phyloP scores from a whole-genome alignment of 2,888 invertebrate genomes.

The Trachelus iudaicus region DNA sequence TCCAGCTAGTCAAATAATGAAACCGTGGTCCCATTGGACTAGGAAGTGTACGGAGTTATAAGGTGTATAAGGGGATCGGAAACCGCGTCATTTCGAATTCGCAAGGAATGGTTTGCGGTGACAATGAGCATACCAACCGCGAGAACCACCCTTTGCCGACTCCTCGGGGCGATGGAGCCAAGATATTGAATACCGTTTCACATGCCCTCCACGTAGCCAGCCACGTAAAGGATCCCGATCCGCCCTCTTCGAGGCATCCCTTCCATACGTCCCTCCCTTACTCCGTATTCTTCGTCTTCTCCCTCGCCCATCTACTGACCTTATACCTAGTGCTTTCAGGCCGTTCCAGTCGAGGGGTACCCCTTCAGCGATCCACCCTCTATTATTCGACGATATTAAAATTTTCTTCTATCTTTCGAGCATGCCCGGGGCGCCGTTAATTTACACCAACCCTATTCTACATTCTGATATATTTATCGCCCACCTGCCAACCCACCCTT shows the following conservation, averaged over 20 bases:
- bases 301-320: slow-evolving; percentile 37
- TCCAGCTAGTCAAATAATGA: not conserved
- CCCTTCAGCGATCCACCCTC: slow-evolving; percentile 22
- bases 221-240: slow-evolving; percentile 25
- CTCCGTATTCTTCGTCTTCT: not conserved
- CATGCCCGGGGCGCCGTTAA: slow-evolving; percentile 1
- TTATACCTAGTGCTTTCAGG: slow-evolving; percentile 37
- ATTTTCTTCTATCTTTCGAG: slow-evolving; percentile 46
- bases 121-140: slow-evolving; percentile 53
- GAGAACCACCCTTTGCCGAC: not conserved
- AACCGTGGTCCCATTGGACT: not conserved
- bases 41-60: not conserved
- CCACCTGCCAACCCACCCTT: not conserved
- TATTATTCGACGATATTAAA: slow-evolving; percentile 55
- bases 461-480: not conserved
- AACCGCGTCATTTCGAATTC: slow-evolving; percentile 49
- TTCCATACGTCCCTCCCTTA: slow-evolving; percentile 18
- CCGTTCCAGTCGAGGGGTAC: slow-evolving; percentile 8
- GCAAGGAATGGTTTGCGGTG: slow-evolving; percentile 52
- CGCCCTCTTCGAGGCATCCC: slow-evolving; percentile 25
- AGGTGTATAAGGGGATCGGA: slow-evolving; percentile 12
- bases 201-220: slow-evolving; percentile 58
- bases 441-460: slow-evolving; percentile 4
- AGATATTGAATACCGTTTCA: slow-evolving; percentile 62
- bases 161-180: slow-evolving; percentile 27